phyloP scores from a whole-genome alignment of 1,140 invertebrate species.

The Diprion similis region DNA sequence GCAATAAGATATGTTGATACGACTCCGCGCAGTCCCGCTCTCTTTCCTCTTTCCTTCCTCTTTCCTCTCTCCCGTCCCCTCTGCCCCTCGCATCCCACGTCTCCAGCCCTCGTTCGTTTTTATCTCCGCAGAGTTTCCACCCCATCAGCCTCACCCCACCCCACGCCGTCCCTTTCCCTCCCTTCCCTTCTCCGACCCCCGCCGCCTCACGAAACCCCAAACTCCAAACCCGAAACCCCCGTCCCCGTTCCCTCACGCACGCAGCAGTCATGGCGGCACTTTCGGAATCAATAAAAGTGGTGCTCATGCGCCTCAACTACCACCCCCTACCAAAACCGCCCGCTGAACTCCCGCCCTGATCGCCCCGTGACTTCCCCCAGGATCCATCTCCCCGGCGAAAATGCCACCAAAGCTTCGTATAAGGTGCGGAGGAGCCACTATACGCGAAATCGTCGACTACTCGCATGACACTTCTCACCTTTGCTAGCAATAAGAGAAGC shows the following conservation, averaged over 20 bases:
- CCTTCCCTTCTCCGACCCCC: constrained; percentile 34
- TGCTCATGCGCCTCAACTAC: constrained; percentile 63
- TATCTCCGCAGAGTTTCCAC: constrained; percentile 64
- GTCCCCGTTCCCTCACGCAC: constrained; percentile 41
- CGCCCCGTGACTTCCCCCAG: constrained; percentile 21
- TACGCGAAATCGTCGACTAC: too few relatives aligned
- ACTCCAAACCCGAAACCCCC: constrained; percentile 29
- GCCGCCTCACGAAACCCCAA: constrained; percentile 18
- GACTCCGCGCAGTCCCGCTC: constrained; percentile 48
- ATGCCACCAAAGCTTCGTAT: constrained; percentile 57
- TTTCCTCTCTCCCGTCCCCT: constrained; percentile 38
- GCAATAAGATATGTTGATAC: constrained; percentile 60
- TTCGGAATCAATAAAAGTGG: constrained; percentile 65
- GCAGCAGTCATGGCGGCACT: constrained; percentile 62
- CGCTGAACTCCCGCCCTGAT: constrained; percentile 26
- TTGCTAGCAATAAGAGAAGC: too few relatives aligned
- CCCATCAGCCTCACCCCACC: constrained; percentile 57
- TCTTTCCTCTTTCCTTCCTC: constrained; percentile 39
- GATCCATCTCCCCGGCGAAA: constrained; percentile 49
- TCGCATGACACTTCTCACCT: too few relatives aligned
- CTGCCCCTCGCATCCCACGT: constrained; percentile 36
- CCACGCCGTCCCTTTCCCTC: constrained; percentile 6
- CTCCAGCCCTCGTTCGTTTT: constrained; percentile 61
- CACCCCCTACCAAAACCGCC: constrained; percentile 20
- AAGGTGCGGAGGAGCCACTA: constrained; percentile 22